Evolutionary conservation across 2,888 invertebrate genomes (phyloP).

Genomic region (Drosophila demipolita): DNA sequence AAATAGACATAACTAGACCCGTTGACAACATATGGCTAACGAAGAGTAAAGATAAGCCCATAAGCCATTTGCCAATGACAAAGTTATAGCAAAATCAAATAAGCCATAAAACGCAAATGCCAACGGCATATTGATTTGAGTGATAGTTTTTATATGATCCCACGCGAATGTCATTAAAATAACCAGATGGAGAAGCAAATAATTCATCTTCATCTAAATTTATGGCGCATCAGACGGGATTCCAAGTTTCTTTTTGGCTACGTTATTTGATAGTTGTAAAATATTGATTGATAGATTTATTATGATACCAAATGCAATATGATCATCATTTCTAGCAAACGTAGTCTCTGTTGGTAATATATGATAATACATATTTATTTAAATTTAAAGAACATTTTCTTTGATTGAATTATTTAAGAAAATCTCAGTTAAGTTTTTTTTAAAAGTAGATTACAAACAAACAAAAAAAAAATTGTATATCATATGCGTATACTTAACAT

Average conservation of each 20-base stretch:
- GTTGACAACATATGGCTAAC: conserved; percentile 58
- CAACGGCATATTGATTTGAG: conserved; percentile 58
- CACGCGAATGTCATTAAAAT: conserved; percentile 8
- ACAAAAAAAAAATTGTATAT: neutral
- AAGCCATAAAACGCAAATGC: conserved; percentile 17
- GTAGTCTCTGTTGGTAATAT: neutral
- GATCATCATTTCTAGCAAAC: neutral
- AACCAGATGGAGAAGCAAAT: conserved; percentile 30
- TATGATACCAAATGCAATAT: neutral
- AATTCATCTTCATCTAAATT: conserved; percentile 32
- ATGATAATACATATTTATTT: conserved; percentile 5
- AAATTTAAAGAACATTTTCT: neutral
- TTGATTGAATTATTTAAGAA: neutral
- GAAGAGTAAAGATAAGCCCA: conserved; percentile 37
- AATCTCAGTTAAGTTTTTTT: neutral
- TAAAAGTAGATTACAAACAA: neutral
- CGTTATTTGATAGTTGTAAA: conserved; percentile 10
- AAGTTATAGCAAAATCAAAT: conserved; percentile 37
- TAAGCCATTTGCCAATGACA: conserved; percentile 11
- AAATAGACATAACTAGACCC: neutral
- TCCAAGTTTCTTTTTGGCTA: conserved; percentile 6
- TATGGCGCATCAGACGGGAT: conserved; percentile 4
- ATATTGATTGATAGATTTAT: neutral
- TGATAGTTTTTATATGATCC: conserved; percentile 40
- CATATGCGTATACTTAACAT: neutral